Base-by-base conservation (phyloP, 37 sponge, comb jelly and placozoan species). In the Aphrocallistes beatrix region DNA sequence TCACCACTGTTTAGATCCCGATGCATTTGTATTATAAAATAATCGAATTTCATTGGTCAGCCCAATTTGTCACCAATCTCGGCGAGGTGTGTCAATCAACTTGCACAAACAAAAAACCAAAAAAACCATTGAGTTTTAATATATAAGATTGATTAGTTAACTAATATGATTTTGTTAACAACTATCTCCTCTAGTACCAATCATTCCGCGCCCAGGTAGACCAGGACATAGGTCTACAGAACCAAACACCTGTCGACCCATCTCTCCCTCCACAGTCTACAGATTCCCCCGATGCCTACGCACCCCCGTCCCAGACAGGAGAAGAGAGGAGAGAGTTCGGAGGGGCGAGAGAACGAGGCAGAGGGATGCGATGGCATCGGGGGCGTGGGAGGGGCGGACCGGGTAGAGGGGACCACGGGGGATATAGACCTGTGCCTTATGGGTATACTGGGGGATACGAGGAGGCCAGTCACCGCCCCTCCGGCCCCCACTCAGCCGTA, bases 321-420 rank as follows among this genome's bases (percentile, higher is more conserved):
- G 85, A 10, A 3, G 21, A 45, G 25, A 19, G 84, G 38, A 37
- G 39, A 37, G 84, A 36, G 21, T 36, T n/a, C n/a, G 39, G 38
- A 36, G 38, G 39, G 16, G 81, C 10, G 30, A 36, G 81, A 81
- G 21, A 38, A 37, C 8, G 39, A 19, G 39, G 38, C 37, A 37
- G 84, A 37, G 39, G 38, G 84, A 84, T 48, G 85, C n/a, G 85
- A 16, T 16, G 50, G n/a, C 49, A 47, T n/a, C n/a, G n/a, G n/a
- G 85, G n/a, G n/a, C n/a, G 48, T 17, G 47, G 48, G 6, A 47
- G 48, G 51, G 23, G 17, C 23, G 85, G 85, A 16, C n/a, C n/a
- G 8, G 85, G 47, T 1, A 39, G 85, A 47, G 85, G 50, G 28
- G 47, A 34, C 34, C 10, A 50, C 49, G 50, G 50, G 30, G 38